Evolutionary conservation across 2,888 invertebrate species (phyloP), one percentile per base, ranked within the genome.

Genomic region (Drosophila pegasa): DNA sequence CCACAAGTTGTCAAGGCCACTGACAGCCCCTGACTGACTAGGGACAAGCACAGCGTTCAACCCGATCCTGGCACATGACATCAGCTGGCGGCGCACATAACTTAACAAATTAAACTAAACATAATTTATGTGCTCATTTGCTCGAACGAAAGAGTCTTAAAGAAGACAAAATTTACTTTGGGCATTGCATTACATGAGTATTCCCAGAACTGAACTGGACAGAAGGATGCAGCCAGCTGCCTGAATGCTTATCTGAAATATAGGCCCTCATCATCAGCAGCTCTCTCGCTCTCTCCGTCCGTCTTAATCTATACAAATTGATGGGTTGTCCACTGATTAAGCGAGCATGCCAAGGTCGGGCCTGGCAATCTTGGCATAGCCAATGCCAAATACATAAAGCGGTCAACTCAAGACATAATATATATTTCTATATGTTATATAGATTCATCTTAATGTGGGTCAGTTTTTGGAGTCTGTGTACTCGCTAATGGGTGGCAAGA

Each of bases 141-240:
- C 80, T 78, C 55, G 80, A 75, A 67, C 60, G 62, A 48, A 59
- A 35, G 63, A 63, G 80, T n/a, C 20, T 69, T 75, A 77, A 83
- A 75, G 73, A 71, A 58, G 14, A 14, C n/a, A 41, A 41, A 52
- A 70, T 54, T 68, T 67, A 60, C 51, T 58, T 67, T 56, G 43
- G 52, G 73, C 69, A 54, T 72, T 62, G 16, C 35, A 73, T 72
- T 73, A 73, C 73, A 63, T 33, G 43, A 7, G 43, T 16, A 3
- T 69, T 74, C 69, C 25, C 43, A 40, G 70, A 73, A 73, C 22
- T 51, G 62, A 18, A 33, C 43, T n/a, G 37, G 33, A 37, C 27
- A 16, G 50, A 71, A 70, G 75, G 75, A 69, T 56, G 56, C 55
- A 58, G 25, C 35, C 61, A 47, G 37, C 64, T 55, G 64, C 43